Evolutionary conservation across 1,140 invertebrate genomes (phyloP).

Genomic region (Zeugodacus cucurbitae): DNA sequence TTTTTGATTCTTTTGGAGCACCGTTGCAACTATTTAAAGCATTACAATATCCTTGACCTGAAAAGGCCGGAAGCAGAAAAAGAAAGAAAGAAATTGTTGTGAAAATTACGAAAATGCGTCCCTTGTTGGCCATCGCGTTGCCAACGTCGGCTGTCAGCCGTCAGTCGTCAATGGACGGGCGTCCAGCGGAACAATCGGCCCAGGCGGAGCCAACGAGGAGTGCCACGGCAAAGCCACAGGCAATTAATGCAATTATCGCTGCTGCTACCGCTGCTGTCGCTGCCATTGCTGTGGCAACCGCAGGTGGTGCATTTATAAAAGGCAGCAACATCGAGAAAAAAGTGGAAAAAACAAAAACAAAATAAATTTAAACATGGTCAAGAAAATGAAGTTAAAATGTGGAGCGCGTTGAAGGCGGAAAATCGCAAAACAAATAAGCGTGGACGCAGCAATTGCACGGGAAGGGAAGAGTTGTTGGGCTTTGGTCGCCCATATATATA

Average conservation of each 20-base stretch:
- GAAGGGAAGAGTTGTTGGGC: neutral
- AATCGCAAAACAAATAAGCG: too few relatives aligned
- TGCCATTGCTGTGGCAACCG: neutral
- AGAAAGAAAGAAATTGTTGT: neutral
- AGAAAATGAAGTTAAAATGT: conserved; percentile 12
- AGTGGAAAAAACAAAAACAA: neutral
- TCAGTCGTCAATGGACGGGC: conserved; percentile 11
- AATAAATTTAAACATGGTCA: neutral
- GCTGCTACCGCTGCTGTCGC: neutral
- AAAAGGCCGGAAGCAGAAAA: neutral
- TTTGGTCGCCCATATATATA: neutral
- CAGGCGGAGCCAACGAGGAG: neutral
- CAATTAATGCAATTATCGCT: conserved; percentile 35
- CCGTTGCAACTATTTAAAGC: neutral
- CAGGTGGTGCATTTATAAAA: neutral
- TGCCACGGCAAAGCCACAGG: conserved; percentile 4
- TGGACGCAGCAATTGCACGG: neutral
- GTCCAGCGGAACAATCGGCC: neutral
- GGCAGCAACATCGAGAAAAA: neutral
- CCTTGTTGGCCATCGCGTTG: neutral
- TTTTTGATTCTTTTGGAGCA: too few relatives aligned
- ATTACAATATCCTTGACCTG: conserved; percentile 17
- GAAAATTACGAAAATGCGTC: neutral
- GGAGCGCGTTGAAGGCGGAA: neutral
- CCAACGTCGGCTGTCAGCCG: neutral